Base-by-base conservation (phyloP, 2,113 vertebrate species). In the Bujurquina vittata region DNA sequence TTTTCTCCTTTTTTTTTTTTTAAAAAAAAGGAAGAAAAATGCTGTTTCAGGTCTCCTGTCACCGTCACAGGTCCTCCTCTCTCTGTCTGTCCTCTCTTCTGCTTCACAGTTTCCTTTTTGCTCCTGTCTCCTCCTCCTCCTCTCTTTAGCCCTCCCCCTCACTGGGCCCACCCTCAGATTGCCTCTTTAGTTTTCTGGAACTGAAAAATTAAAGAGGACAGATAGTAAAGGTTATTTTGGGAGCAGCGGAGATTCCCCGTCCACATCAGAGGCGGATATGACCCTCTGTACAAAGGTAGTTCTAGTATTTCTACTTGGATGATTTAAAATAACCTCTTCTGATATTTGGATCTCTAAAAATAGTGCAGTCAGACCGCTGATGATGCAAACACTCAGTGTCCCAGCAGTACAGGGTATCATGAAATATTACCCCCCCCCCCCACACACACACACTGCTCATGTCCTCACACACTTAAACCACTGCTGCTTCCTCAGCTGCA, bases 1-100 rank as follows among this genome's bases (percentile, higher is more conserved):
- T 26, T 26, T 26, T 26, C 26, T 26, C 3, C 26, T 37, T 8
- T 37, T 37, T 8, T 37, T 10, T 8, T 37, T 7, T 37, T 37
- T 4, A 14, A 5, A 12, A 83, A 55, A 78, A 93, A 3, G 56
- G n/a, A n/a, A 67, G 23, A 11, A 81, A 54, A 79, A 94, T 4
- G 57, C 20, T 8, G 75, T 23, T 77, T 59, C 59, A 56, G 23
- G 52, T 79, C n/a, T 52, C 37, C 26, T 31, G 7, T 84, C 54
- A 20, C 69, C 3, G 69, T n/a, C 46, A 54, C 67, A 72, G 26
- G 46, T 75, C 31, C 54, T 87, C 57, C 46, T 69, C 81, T 85
- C 26, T 58, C 62, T 80, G 59, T 11, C 23, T 80, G 22, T 61
- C 52, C 46, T 62, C 63, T 55, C 20, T 73, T 88, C 73, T 76